These are phyloP conservation scores for Mayetiola destructor DNA, from an alignment of 2,888 invertebrate genomes.

Conservation along the genomic window DNA sequence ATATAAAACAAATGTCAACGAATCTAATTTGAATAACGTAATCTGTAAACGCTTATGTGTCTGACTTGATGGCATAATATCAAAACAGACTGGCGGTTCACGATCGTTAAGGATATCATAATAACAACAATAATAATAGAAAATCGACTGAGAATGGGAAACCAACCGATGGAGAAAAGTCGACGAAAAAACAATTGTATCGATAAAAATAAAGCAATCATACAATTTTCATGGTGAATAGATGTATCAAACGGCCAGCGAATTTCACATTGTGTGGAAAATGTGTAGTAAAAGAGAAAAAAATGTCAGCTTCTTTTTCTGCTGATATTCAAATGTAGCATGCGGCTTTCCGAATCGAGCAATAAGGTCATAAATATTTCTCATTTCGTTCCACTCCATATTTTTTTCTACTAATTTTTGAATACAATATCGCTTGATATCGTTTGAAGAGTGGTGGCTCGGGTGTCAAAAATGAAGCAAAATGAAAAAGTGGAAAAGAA, in stretches of 20 bases:
- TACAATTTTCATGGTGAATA: too few species aligned
- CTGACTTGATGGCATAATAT: neutral
- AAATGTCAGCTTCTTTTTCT: neutral
- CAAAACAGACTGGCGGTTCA: neutral
- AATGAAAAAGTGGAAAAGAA: neutral
- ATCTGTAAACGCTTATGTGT: neutral
- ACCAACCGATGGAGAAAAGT: neutral
- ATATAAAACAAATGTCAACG: too few species aligned
- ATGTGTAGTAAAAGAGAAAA: slow-evolving; percentile 11
- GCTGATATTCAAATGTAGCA: neutral
- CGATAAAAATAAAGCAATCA: neutral
- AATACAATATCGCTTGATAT: too few species aligned
- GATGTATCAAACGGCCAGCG: too few species aligned
- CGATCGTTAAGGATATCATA: too few species aligned
- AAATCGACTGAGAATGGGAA: too few species aligned
- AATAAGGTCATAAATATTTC: slow-evolving; percentile 19
- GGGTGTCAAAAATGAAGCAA: neutral
- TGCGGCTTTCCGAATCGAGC: slow-evolving; percentile 17
- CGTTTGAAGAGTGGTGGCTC: too few species aligned
- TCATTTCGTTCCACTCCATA: slow-evolving; percentile 16
- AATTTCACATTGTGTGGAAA: neutral
- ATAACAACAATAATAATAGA: too few species aligned
- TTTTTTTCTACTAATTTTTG: too few species aligned
- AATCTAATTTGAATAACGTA: slow-evolving; percentile 4
- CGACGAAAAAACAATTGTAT: neutral